A percentile compares a stretch with the other conserved stretches of the same genome.
Conservation (phyloP, 2,113 vertebrate species). For the Ranitomeya imitator region DNA sequence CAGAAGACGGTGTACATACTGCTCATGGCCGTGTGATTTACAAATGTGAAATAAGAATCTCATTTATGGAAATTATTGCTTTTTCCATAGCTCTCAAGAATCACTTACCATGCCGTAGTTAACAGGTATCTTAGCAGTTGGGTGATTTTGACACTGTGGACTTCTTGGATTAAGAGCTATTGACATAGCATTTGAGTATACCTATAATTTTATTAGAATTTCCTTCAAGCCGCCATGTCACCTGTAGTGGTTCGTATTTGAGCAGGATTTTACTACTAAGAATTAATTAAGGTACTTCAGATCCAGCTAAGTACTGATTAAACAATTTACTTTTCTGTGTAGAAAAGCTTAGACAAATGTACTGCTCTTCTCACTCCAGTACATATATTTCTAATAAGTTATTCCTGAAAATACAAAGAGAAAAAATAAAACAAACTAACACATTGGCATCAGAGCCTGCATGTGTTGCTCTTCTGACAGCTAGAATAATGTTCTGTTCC, state of each 20-base stretch:
- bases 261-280: neutral
- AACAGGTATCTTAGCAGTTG: neutral
- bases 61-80: neutral
- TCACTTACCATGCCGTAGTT: neutral
- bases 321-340: neutral
- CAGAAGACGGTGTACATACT: neutral
- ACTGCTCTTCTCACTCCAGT: neutral
- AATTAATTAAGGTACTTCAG: neutral
- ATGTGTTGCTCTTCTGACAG: too few relatives aligned
- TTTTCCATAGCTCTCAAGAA: neutral
- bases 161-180: constrained; percentile 9
- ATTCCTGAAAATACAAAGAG: too few relatives aligned
- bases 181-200: constrained; percentile 8
- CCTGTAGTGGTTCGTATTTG: constrained; percentile 24
- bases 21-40: neutral
- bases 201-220: neutral
- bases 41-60: neutral
- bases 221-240: neutral
- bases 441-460: too few relatives aligned
- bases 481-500: too few relatives aligned
- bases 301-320: constrained; percentile 1
- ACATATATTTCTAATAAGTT: too few relatives aligned
- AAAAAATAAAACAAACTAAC: too few relatives aligned
- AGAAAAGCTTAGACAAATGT: neutral
- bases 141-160: neutral